Base-by-base conservation (phyloP, 2,888 invertebrate genomes). In the Mimumesa dahlbomi region DNA sequence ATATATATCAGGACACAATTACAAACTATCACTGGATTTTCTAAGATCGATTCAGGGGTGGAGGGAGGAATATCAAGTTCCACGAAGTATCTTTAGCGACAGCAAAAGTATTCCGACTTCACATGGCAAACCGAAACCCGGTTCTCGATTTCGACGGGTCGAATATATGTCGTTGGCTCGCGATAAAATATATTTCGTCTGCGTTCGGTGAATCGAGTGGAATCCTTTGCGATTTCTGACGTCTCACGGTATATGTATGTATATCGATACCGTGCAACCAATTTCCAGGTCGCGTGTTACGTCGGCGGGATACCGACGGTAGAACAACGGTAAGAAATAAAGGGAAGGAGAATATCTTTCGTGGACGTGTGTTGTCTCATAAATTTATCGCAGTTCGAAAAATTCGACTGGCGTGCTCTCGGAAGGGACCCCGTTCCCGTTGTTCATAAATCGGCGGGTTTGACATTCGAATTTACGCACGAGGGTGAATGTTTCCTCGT, bases 321-420 rank as follows among this genome's bases (percentile, higher is more conserved):
- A n/a, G n/a, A n/a, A n/a, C n/a, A n/a, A n/a, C n/a, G n/a, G n/a
- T n/a, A n/a, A n/a, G n/a, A n/a, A n/a, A n/a, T n/a, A n/a, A n/a
- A n/a, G n/a, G n/a, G n/a, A n/a, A n/a, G n/a, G n/a, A 16, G 16
- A 40, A 40, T 16, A 16, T 40, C 11, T n/a, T n/a, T 4, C n/a
- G n/a, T n/a, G 3, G n/a, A 11, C 9, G n/a, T n/a, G 34, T n/a
- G 11, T n/a, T 4, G 5, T 2, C 6, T 58, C 57, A 46, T 57
- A 53, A 68, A 67, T 68, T 54, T 70, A 31, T 56, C 69, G 38
- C 31, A 42, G 21, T 42, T 34, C 42, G 29, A 53, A 36, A 36
- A 11, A 34, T 34, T 34, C 34, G 34, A n/a, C n/a, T n/a, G n/a
- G 9, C 34, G 9, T n/a, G 3, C 1, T 9, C 3, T n/a, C n/a